These are phyloP conservation scores for Norana najaformis DNA, from an alignment of 2,888 invertebrate species.

Conservation along the genomic window DNA sequence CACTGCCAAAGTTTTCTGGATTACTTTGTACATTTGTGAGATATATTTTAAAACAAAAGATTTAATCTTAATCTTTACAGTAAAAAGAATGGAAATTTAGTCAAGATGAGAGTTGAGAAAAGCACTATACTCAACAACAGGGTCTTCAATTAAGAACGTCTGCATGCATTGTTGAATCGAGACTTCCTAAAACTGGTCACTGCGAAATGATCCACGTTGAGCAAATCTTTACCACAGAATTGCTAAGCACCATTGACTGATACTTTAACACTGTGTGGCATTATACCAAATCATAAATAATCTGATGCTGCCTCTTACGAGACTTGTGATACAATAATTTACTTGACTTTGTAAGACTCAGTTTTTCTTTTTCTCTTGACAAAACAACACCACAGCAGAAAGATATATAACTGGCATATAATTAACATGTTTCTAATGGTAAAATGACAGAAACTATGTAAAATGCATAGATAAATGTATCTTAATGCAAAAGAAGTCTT, in stretches of 20 bases:
- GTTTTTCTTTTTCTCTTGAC: not conserved
- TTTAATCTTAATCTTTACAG: no score
- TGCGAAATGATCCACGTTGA: not conserved
- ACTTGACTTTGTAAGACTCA: no score
- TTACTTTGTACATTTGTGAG: no score
- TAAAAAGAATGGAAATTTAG: no score
- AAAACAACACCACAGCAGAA: not conserved
- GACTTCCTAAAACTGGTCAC: no score
- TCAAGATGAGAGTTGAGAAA: no score
- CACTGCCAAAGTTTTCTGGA: no score
- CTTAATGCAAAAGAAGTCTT: not conserved
- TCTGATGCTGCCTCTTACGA: not conserved
- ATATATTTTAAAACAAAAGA: no score
- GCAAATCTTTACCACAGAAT: not conserved
- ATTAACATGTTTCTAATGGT: not conserved
- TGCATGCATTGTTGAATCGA: no score
- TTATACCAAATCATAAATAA: not conserved
- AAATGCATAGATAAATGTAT: not conserved
- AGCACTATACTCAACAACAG: no score
- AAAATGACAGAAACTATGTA: not conserved
- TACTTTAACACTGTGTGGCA: not conserved
- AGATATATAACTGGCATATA: not conserved
- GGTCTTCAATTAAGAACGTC: not conserved
- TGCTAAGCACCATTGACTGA: not conserved
- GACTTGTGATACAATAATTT: no score